Evolutionary conservation across 2,797 vertebrate species (phyloP).

Genomic region (Epinephelus coioides): DNA sequence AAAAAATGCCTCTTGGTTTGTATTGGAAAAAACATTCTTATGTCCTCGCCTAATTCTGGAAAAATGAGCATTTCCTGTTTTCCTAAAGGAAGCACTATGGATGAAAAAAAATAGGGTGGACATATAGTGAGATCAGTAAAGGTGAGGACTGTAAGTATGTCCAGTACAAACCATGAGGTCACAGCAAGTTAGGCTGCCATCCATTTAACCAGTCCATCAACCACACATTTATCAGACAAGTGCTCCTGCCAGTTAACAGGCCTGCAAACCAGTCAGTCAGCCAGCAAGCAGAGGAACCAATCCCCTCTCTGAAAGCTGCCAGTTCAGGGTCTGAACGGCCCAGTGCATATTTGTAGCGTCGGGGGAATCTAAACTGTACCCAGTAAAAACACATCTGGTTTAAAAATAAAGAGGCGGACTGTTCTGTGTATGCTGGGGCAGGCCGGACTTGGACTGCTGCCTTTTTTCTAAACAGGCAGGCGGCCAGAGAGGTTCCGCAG

Average conservation of each 20-base stretch:
- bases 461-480: conserved; percentile 62
- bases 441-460: conserved; percentile 61
- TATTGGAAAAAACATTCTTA: not conserved
- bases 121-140: no score
- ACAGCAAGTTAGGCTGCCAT: not conserved
- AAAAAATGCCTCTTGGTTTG: not conserved
- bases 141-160: not conserved
- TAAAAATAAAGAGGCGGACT: conserved; percentile 79
- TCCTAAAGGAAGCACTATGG: no score
- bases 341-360: conserved; percentile 76
- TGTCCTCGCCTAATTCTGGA: not conserved
- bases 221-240: conserved; percentile 17
- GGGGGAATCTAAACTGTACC: conserved; percentile 78
- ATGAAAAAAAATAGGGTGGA: no score
- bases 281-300: conserved; percentile 20
- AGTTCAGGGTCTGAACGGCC: conserved; percentile 54
- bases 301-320: conserved; percentile 63
- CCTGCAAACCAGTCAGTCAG: conserved; percentile 29
- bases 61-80: no score
- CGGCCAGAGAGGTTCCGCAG: conserved; percentile 54
- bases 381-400: conserved; percentile 86
- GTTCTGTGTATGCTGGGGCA: conserved; percentile 34
- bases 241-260: conserved; percentile 21
- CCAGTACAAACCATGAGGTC: conserved; percentile 11
- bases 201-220: conserved; percentile 9